Conservation (phyloP, 1,140 invertebrate species). For the Cyclina sinensis region DNA sequence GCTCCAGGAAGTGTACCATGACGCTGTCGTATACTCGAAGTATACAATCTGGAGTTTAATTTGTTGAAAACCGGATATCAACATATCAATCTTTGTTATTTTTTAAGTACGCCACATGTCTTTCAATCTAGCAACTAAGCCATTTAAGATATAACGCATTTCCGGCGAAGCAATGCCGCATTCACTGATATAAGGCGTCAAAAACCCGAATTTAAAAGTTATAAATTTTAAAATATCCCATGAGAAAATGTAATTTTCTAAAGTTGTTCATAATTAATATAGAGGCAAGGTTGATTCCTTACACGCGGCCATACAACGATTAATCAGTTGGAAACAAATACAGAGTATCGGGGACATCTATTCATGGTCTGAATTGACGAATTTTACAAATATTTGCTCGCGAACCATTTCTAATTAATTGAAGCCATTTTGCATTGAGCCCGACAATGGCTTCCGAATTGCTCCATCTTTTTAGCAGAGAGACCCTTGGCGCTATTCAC, state of each 20-base stretch:
- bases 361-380: conserved; percentile 33
- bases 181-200: background rate
- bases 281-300: background rate
- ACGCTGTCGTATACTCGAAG: no score
- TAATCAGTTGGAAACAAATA: conserved; percentile 58
- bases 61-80: no score
- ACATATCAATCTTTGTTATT: no score
- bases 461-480: conserved; percentile 37
- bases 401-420: conserved; percentile 63
- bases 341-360: background rate
- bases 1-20: no score
- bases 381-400: conserved; percentile 69
- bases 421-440: conserved; percentile 55
- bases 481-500: conserved; percentile 53
- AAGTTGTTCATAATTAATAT: conserved; percentile 55
- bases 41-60: no score
- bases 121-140: no score
- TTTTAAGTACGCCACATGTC: no score
- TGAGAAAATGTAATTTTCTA: conserved; percentile 24
- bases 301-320: conserved; percentile 28
- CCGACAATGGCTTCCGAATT: conserved; percentile 47
- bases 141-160: no score
- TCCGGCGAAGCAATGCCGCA: background rate
- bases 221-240: conserved; percentile 6
- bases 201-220: background rate